Percentiles rank a stretch among this genome's conserved stretches.
Conservation (phyloP, 37 sponge, comb jelly and placozoan species). For the Crambe crambe region DNA sequence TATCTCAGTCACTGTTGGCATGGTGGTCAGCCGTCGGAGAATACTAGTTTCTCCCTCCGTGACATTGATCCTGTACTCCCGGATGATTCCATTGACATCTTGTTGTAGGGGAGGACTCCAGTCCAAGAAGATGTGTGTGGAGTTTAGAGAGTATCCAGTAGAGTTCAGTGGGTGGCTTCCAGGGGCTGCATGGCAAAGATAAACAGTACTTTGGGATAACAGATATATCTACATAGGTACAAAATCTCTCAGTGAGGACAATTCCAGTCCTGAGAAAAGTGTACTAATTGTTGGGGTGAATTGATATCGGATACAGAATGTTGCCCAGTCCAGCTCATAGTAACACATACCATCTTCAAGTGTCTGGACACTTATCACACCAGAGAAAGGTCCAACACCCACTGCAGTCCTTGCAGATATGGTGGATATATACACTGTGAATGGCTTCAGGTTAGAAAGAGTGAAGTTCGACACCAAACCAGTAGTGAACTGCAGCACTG, state of each 20-base stretch:
- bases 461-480: not conserved
- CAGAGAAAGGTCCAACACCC: constrained; percentile 37
- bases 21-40: not conserved
- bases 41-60: constrained; percentile 11
- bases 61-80: constrained; percentile 40
- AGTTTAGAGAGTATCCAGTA: constrained; percentile 14
- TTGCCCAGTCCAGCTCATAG: not conserved
- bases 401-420: constrained; percentile 35
- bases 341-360: constrained; percentile 46
- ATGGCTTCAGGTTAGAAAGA: constrained; percentile 26
- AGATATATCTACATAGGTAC: not conserved
- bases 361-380: constrained; percentile 14
- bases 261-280: too few species aligned
- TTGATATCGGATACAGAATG: not conserved
- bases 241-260: too few species aligned
- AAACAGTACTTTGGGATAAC: too few species aligned
- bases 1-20: constrained; percentile 3
- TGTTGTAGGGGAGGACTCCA: constrained; percentile 26
- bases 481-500: not conserved
- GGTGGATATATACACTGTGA: constrained; percentile 24
- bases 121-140: constrained; percentile 20
- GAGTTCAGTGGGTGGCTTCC: constrained; percentile 1
- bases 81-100: constrained; percentile 35
- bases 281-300: not conserved
- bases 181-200: constrained; percentile 17